A percentile compares a stretch with the other conserved stretches of the same genome.
phyloP scores from a whole-genome alignment of 1,140 invertebrate genomes.

The Bombus superbus region DNA sequence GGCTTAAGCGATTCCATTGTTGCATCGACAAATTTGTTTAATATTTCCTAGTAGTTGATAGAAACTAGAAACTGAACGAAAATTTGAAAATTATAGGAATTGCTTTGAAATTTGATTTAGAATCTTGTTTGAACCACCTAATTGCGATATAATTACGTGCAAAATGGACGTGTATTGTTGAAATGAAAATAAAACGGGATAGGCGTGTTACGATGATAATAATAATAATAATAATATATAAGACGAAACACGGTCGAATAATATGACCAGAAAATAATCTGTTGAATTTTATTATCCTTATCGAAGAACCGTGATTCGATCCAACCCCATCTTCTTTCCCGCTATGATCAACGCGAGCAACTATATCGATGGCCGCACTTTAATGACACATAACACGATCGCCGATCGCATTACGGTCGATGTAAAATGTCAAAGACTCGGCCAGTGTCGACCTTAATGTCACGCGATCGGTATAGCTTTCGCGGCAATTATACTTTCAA shows the following conservation, averaged over 20 bases:
- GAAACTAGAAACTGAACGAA: not conserved
- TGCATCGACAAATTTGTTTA: not conserved
- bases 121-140: not conserved
- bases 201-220: no score
- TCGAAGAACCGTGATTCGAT: not conserved
- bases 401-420: conserved; percentile 20
- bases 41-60: no score
- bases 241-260: not conserved
- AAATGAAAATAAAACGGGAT: not conserved
- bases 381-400: conserved; percentile 41
- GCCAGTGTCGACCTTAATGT: not conserved
- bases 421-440: conserved; percentile 25
- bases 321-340: no score
- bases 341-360: not conserved
- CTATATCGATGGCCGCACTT: conserved; percentile 27
- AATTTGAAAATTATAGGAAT: not conserved
- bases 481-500: conserved; percentile 18
- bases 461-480: not conserved
- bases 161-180: not conserved
- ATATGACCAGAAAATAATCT: conserved; percentile 6
- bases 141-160: not conserved
- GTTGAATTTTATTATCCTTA: conserved; percentile 19
- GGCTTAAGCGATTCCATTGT: not conserved
- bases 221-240: no score
- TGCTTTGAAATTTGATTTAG: not conserved